Percentiles rank a stretch among this genome's conserved stretches.
Conservation (phyloP, 2,888 invertebrate genomes). For the Ennomos fuscantarius region DNA sequence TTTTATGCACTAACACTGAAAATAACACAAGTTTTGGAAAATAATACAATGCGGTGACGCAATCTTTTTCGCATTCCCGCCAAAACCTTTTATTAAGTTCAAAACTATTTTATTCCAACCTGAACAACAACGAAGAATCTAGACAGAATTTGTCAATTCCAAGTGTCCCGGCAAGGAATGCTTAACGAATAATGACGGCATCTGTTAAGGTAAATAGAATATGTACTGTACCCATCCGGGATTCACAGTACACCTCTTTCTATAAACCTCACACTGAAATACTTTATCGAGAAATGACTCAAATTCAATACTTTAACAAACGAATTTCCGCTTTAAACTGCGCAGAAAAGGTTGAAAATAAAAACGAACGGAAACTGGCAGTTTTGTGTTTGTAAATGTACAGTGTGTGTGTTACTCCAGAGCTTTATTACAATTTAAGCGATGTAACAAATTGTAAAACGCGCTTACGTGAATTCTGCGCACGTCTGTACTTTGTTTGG, state of each 20-base stretch:
- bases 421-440: constrained; percentile 82
- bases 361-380: constrained; percentile 21
- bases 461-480: constrained; percentile 72
- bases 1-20: too few relatives aligned
- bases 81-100: neutral
- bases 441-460: constrained; percentile 82
- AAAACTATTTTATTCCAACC: neutral
- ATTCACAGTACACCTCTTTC: constrained; percentile 76
- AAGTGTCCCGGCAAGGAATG: constrained; percentile 44
- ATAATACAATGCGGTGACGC: too few relatives aligned
- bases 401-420: constrained; percentile 70
- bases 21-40: too few relatives aligned
- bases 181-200: constrained; percentile 74
- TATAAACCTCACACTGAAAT: constrained; percentile 66
- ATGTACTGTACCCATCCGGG: constrained; percentile 76
- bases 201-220: constrained; percentile 80
- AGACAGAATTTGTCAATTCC: constrained; percentile 53
- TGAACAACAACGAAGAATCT: constrained; percentile 13
- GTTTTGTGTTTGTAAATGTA: constrained; percentile 47
- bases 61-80: too few relatives aligned
- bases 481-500: constrained; percentile 75
- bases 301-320: constrained; percentile 24
- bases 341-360: constrained; percentile 37
- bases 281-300: constrained; percentile 40
- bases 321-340: constrained; percentile 17